phyloP scores from a whole-genome alignment of 2,113 vertebrate genomes.

The Oreochromis spilurus region DNA sequence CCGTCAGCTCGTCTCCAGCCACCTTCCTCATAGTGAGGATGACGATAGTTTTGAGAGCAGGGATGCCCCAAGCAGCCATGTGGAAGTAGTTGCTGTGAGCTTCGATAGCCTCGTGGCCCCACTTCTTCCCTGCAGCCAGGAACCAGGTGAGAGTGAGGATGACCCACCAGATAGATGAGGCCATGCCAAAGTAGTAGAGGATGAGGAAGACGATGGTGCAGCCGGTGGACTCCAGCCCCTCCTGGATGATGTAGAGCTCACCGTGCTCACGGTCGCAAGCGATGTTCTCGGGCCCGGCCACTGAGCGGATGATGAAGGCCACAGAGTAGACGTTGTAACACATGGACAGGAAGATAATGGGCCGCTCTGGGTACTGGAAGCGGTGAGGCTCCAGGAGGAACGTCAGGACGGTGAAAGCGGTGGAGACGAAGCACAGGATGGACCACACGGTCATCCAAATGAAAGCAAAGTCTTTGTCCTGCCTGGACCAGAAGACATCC shows the following conservation, averaged over 20 bases:
- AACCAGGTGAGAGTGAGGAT: constrained; percentile 97
- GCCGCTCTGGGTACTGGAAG: constrained; percentile 96
- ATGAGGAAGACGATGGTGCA: constrained; percentile 97
- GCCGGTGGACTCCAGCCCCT: constrained; percentile 91
- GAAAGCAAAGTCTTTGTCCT: constrained; percentile 96
- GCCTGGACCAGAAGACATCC: constrained; percentile 92
- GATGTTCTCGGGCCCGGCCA: constrained; percentile 90
- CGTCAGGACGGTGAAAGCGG: constrained; percentile 94
- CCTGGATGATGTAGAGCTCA: constrained; percentile 90
- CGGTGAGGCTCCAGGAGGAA: constrained; percentile 94
- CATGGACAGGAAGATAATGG: constrained; percentile 98
- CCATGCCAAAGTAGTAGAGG: constrained; percentile 98
- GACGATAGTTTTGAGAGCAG: constrained; percentile 91
- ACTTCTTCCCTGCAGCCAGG: constrained; percentile 94
- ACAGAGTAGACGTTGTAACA: constrained; percentile 97
- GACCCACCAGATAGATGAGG: constrained; percentile 98
- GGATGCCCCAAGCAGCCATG: constrained; percentile 94
- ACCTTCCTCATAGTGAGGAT: constrained; percentile 97
- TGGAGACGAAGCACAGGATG: constrained; percentile 91
- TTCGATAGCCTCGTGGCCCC: constrained; percentile 97
- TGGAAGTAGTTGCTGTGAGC: constrained; percentile 98
- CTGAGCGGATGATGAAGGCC: constrained; percentile 93
- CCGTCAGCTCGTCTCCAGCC: constrained; percentile 92
- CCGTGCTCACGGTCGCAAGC: constrained; percentile 92
- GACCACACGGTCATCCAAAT: constrained; percentile 98